Evolutionary conservation across 2,797 vertebrate genomes (phyloP).

Genomic region (Oophaga sylvatica): DNA sequence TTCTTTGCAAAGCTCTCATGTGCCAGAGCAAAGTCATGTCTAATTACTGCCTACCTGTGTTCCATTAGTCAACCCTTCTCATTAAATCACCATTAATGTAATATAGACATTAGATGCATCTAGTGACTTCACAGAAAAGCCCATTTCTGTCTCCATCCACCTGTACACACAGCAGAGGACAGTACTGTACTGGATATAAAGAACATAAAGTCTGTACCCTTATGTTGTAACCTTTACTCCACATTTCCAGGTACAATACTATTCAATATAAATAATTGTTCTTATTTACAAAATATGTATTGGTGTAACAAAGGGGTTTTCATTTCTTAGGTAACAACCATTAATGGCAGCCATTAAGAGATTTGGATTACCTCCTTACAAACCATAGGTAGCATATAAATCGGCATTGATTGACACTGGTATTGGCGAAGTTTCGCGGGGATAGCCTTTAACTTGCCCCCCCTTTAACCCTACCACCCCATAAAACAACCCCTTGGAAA

Average conservation of each 20-base stretch:
- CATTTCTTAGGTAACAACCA: not conserved
- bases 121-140: not conserved
- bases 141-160: not conserved
- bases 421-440: too few species aligned
- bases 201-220: not conserved
- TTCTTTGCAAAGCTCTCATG: slow-evolving; percentile 6
- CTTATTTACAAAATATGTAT: not conserved
- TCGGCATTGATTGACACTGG: too few species aligned
- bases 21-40: slow-evolving; percentile 15
- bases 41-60: slow-evolving; percentile 18
- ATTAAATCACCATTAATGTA: slow-evolving; percentile 33
- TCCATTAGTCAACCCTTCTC: slow-evolving; percentile 1
- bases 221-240: too few species aligned
- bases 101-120: not conserved
- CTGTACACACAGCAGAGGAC: slow-evolving; percentile 7
- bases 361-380: too few species aligned
- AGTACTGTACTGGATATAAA: not conserved
- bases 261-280: not conserved
- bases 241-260: not conserved
- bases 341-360: too few species aligned
- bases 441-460: too few species aligned
- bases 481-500: too few species aligned
- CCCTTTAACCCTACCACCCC: too few species aligned
- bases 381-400: too few species aligned
- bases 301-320: not conserved